Percentiles rank a stretch among this genome's conserved stretches.
Conservation (phyloP, 2,113 vertebrate species). For the Camelus bactrianus region DNA sequence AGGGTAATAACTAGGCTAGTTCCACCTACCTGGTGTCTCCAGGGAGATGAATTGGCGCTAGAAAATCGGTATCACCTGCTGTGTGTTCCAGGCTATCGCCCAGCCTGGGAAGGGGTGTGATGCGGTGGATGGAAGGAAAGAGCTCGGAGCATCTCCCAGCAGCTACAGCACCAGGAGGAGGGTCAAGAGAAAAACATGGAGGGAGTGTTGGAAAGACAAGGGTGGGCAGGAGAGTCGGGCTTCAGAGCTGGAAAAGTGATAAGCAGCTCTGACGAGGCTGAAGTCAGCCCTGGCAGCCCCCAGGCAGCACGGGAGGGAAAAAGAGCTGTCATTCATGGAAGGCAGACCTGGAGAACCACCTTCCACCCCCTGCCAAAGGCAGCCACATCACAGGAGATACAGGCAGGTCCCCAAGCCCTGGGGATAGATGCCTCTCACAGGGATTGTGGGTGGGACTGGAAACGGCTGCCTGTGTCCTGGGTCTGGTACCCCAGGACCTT, state of each 20-base stretch:
- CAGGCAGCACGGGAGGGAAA: slow-evolving; percentile 64
- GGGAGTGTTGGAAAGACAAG: not conserved
- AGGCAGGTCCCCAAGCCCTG: not conserved
- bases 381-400: not conserved
- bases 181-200: not conserved
- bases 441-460: no score
- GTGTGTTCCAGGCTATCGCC: not conserved
- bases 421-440: not conserved
- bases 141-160: not conserved
- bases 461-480: not conserved
- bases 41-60: not conserved
- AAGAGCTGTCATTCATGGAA: slow-evolving; percentile 73
- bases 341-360: slow-evolving; percentile 66
- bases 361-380: slow-evolving; percentile 34
- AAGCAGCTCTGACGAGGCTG: slow-evolving; percentile 72
- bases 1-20: not conserved
- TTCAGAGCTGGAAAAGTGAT: slow-evolving; percentile 82
- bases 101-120: not conserved
- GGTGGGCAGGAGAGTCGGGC: not conserved
- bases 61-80: not conserved
- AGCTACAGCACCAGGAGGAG: not conserved
- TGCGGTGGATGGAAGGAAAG: not conserved
- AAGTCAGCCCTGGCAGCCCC: slow-evolving; percentile 70
- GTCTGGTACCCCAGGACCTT: not conserved
- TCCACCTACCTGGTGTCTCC: not conserved